Percentiles rank a stretch among this genome's conserved stretches.
Conservation (phyloP, 2,888 invertebrate genomes). For the Sympetrum striolatum region DNA sequence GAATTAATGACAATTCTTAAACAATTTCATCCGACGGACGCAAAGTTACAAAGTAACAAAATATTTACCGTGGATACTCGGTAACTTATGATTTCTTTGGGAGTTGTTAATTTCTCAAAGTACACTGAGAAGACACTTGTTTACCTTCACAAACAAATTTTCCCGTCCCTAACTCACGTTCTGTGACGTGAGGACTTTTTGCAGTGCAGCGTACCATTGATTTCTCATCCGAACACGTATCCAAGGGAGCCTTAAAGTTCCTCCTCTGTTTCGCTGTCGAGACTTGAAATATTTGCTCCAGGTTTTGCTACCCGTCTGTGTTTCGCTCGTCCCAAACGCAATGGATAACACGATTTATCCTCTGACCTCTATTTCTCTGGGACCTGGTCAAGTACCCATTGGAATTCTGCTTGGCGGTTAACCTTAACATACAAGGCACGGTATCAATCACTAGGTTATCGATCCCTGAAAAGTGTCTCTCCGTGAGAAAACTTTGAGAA, state of each 20-base stretch:
- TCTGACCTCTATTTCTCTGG: background rate
- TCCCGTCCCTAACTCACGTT: background rate
- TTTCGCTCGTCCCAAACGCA: background rate
- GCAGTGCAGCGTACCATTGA: background rate
- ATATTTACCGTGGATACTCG: too few species aligned
- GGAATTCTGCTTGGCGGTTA: too few species aligned
- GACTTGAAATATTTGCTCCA: background rate
- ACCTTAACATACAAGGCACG: too few species aligned
- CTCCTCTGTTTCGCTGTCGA: background rate
- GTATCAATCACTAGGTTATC: too few species aligned
- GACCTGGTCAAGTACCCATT: background rate
- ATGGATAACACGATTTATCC: slow-evolving; percentile 13
- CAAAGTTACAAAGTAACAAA: too few species aligned
- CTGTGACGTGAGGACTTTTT: background rate
- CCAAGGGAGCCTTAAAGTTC: background rate
- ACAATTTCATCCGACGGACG: too few species aligned
- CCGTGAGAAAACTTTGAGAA: too few species aligned
- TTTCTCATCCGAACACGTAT: slow-evolving; percentile 28
- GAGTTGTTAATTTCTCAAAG: background rate
- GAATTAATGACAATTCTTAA: too few species aligned
- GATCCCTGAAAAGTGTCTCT: too few species aligned
- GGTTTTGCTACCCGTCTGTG: background rate
- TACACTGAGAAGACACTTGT: background rate
- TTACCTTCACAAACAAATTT: background rate
- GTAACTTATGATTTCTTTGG: background rate